Evolutionary conservation across 2,113 vertebrate species (phyloP).

Genomic region (Pollimyrus isidori): DNA sequence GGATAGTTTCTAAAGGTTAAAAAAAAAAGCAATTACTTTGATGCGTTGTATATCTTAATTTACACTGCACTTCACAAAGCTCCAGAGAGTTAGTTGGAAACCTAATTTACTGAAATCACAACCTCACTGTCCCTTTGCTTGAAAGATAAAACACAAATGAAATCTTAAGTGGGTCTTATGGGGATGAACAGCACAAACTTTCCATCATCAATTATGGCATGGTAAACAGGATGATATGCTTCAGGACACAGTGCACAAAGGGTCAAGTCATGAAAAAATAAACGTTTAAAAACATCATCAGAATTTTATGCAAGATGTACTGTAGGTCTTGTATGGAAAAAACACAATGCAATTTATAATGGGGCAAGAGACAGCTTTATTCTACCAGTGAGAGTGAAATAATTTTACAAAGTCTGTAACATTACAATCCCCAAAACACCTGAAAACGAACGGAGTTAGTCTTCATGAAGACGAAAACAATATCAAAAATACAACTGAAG

Average conservation of each 20-base stretch:
- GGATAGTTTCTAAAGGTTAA: background rate
- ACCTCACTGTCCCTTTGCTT: background rate
- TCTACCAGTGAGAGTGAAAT: background rate
- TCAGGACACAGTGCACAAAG: background rate
- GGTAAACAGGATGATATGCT: background rate
- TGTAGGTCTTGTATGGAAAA: background rate
- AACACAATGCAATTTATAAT: background rate
- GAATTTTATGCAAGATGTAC: background rate
- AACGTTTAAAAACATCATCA: background rate
- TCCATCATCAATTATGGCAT: background rate
- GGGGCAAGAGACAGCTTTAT: conserved; percentile 16
- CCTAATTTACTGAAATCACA: background rate
- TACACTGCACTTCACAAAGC: background rate
- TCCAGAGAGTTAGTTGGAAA: background rate
- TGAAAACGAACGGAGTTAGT: background rate
- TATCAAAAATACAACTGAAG: background rate
- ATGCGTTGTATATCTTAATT: background rate
- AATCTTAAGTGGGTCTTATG: conserved; percentile 13
- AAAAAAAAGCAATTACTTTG: background rate
- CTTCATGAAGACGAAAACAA: background rate
- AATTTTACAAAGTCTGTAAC: background rate
- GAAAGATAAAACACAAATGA: background rate
- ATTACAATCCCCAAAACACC: background rate
- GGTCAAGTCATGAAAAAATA: background rate
- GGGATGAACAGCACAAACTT: background rate